Evolutionary conservation across 2,888 invertebrate species (phyloP).

Genomic region (Drosophila yooni): DNA sequence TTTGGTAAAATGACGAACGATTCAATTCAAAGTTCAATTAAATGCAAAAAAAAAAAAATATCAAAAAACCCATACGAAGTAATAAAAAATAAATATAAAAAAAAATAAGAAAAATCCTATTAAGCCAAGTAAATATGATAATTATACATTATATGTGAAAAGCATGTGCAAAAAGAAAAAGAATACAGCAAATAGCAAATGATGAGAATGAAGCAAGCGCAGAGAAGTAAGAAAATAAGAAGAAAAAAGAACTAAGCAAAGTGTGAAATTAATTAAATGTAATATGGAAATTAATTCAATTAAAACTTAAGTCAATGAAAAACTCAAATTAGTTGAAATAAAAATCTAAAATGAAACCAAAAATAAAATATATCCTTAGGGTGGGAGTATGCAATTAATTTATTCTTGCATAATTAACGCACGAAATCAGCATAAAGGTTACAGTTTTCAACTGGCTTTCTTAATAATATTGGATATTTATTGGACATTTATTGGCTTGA

Average conservation of each 20-base stretch:
- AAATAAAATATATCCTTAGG: not conserved
- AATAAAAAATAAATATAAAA: slow-evolving; percentile 29
- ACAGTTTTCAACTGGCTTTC: no score
- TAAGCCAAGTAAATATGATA: slow-evolving; percentile 76
- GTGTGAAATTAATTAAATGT: slow-evolving; percentile 66
- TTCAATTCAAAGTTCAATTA: slow-evolving; percentile 71
- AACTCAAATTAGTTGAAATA: slow-evolving; percentile 70
- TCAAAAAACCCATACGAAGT: slow-evolving; percentile 5
- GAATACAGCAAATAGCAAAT: slow-evolving; percentile 37
- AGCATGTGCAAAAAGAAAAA: slow-evolving; percentile 34
- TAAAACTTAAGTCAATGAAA: slow-evolving; percentile 68
- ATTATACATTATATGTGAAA: slow-evolving; percentile 58
- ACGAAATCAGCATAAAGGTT: not conserved
- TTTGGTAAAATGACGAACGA: slow-evolving; percentile 65
- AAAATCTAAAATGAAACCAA: slow-evolving; percentile 59
- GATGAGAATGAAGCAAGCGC: slow-evolving; percentile 25
- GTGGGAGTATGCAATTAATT: not conserved
- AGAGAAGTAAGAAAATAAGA: slow-evolving; percentile 11
- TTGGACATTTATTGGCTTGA: not conserved
- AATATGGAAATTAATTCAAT: slow-evolving; percentile 67
- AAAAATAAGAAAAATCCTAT: slow-evolving; percentile 65
- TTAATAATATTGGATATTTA: not conserved
- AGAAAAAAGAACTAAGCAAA: slow-evolving; percentile 57
- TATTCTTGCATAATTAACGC: not conserved
- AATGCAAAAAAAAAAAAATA: slow-evolving; percentile 40